These are phyloP conservation scores for Poecilia wingei DNA, from an alignment of 2,797 vertebrate species.

Conservation along the genomic window DNA sequence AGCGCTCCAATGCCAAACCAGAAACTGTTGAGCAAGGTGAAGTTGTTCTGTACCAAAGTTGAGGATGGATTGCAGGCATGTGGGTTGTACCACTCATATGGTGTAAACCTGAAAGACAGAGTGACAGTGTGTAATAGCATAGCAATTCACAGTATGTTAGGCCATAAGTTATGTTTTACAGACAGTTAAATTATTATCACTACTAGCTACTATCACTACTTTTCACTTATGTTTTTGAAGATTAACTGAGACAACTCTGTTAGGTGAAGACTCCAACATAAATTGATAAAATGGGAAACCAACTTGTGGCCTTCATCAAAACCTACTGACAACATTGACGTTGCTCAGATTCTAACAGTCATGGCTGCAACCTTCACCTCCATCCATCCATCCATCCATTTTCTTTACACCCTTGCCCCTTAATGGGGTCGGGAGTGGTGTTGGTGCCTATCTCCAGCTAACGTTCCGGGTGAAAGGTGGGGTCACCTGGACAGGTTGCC, in stretches of 20 bases:
- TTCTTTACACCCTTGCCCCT: too few species aligned
- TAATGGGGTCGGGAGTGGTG: too few species aligned
- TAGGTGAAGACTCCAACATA: not conserved
- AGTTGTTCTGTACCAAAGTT: conserved; percentile 96
- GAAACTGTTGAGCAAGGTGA: conserved; percentile 97
- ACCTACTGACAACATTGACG: not conserved
- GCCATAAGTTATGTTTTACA: conserved; percentile 42
- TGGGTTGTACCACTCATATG: conserved; percentile 98
- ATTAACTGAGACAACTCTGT: not conserved
- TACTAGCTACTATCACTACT: conserved; percentile 9
- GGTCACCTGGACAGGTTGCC: too few species aligned
- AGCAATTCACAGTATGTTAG: not conserved
- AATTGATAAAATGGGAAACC: not conserved
- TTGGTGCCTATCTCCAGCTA: too few species aligned
- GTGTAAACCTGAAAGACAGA: conserved; percentile 89
- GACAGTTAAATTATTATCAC: conserved; percentile 9
- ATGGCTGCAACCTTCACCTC: too few species aligned
- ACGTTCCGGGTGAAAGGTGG: too few species aligned
- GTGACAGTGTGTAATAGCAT: not conserved
- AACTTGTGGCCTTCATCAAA: not conserved
- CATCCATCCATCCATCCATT: too few species aligned
- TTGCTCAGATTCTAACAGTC: not conserved
- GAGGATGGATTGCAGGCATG: conserved; percentile 96
- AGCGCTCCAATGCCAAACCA: conserved; percentile 98
- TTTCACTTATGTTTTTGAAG: not conserved